Evolutionary conservation across 2,888 invertebrate species (phyloP), one percentile per base, ranked within the genome.

Genomic region (Theretra japonica): DNA sequence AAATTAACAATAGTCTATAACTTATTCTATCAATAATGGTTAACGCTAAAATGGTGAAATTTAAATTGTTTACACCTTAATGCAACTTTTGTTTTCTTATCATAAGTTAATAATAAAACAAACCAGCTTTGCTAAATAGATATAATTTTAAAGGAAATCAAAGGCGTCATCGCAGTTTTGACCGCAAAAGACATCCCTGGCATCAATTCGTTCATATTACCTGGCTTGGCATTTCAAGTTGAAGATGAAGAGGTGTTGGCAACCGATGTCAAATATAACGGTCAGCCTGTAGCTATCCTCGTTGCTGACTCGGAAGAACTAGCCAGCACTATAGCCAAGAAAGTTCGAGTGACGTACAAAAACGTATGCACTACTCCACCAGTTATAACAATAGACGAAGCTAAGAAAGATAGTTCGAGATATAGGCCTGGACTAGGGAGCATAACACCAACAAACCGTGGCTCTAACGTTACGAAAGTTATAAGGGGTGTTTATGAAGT

Each of bases 171-270:
- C 48, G 95, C 95, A 0, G 92, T 96, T 58, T 94, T 95, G 73
- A 95, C 95, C 48, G 96, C 96, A 0, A 94, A 95, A 78, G 97
- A 97, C 80, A 95, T 97, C 48, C 97, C 97, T 0, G 97, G 97
- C 0, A 89, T 88, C 58, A 97, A 97, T 86, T 88, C 93, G 2
- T 96, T 95, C 77, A 88, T 90, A 0, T 80, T 86, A 6, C 87
- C 85, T 0, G 88, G 89, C 0, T 80, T 88, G 15, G 89, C 86
- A 75, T 79, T 91, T 0, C 84, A 90, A 78, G 88, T 88, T 0
- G 86, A 89, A n/a, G 83, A 91, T 4, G 95, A 95, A 82, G 93
- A 95, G 78, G 90, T 95, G 60, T 89, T 96, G 30, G 96, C 95
- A 23, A 94, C 93, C 56, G 92, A 91, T 23, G 95, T 97, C 0